These are phyloP conservation scores for Sparus aurata DNA, from an alignment of 2,797 vertebrate genomes.

Conservation along the genomic window DNA sequence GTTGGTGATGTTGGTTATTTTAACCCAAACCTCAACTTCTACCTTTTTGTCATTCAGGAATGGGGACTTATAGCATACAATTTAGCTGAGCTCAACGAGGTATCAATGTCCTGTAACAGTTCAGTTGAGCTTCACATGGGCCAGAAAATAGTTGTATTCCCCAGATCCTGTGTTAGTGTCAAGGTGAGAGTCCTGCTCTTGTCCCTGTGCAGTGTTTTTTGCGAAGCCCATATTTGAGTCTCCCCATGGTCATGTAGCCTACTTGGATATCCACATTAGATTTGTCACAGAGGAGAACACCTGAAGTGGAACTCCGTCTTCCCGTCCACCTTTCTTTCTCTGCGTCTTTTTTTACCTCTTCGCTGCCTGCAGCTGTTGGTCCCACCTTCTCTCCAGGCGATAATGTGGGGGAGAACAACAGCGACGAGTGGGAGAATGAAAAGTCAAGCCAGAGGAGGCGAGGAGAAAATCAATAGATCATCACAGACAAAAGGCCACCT, in stretches of 20 bases:
- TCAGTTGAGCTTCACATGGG: not conserved
- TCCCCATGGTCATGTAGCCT: not conserved
- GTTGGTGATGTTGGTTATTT: not conserved
- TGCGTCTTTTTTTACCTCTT: slow-evolving; percentile 5
- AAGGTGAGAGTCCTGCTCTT: not conserved
- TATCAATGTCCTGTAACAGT: not conserved
- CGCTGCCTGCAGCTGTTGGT: slow-evolving; percentile 54
- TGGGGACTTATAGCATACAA: not conserved
- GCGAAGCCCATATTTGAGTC: not conserved
- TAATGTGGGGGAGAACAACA: slow-evolving; percentile 54
- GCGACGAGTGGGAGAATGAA: slow-evolving; percentile 59
- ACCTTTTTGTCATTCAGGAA: not conserved
- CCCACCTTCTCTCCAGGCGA: slow-evolving; percentile 44
- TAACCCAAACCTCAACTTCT: not conserved
- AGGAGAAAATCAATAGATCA: slow-evolving; percentile 79
- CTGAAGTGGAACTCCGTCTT: not conserved
- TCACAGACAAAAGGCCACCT: slow-evolving; percentile 81
- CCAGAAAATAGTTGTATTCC: too few species aligned
- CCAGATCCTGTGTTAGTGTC: not conserved
- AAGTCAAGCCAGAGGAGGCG: slow-evolving; percentile 62
- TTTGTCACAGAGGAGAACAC: not conserved
- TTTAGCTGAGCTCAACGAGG: not conserved
- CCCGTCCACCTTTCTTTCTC: slow-evolving; percentile 1
- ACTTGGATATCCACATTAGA: not conserved
- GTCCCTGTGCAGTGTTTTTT: not conserved